These are phyloP conservation scores for Corythoichthys haematopterus DNA, from an alignment of 2,113 vertebrate species.

Conservation along the genomic window DNA sequence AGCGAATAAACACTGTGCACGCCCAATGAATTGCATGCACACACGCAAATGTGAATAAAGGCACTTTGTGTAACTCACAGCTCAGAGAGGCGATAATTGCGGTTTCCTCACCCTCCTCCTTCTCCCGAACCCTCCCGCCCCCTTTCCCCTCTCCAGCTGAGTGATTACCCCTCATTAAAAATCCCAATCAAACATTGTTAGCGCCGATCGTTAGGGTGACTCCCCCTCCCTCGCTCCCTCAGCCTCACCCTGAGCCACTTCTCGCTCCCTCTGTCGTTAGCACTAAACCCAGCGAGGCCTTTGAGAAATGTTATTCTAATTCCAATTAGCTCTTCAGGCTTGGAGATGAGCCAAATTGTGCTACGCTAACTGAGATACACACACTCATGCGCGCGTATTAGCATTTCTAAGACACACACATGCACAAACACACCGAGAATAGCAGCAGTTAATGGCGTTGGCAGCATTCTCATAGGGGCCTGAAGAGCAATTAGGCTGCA, in stretches of 20 bases:
- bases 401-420: slow-evolving; percentile 14
- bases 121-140: slow-evolving; percentile 14
- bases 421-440: slow-evolving; percentile 65
- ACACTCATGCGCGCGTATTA: slow-evolving; percentile 25
- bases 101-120: slow-evolving; percentile 76
- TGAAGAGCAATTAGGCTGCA: slow-evolving; percentile 98
- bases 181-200: slow-evolving; percentile 99
- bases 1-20: not conserved
- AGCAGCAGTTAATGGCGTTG: slow-evolving; percentile 90
- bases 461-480: slow-evolving; percentile 87
- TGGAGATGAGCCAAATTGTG: slow-evolving; percentile 85
- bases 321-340: slow-evolving; percentile 98
- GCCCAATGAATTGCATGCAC: not conserved
- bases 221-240: slow-evolving; percentile 51
- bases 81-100: slow-evolving; percentile 93
- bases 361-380: slow-evolving; percentile 53
- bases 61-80: slow-evolving; percentile 79
- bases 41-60: slow-evolving; percentile 34
- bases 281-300: slow-evolving; percentile 94
- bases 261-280: slow-evolving; percentile 58
- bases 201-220: slow-evolving; percentile 89
- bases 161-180: slow-evolving; percentile 98
- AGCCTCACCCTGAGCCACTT: slow-evolving; percentile 28
- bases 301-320: slow-evolving; percentile 99
- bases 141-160: slow-evolving; percentile 87